Evolutionary conservation across 2,797 vertebrate species (phyloP).

Genomic region (Poeciliopsis infans): DNA sequence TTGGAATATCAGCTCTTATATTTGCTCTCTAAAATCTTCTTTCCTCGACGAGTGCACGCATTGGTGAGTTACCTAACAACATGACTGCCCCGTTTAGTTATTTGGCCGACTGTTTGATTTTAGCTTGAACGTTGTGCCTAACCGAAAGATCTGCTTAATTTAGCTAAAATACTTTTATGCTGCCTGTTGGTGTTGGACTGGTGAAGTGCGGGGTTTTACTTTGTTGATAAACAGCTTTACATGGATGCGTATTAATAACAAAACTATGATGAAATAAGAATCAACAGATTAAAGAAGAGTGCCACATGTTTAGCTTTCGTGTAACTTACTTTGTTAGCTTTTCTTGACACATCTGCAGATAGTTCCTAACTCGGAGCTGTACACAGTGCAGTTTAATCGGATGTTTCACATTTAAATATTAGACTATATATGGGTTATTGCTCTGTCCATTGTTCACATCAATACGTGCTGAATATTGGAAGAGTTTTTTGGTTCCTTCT

Average conservation of each 20-base stretch:
- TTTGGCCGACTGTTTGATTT: background rate
- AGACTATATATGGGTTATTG: background rate
- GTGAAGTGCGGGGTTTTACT: background rate
- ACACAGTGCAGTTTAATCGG: background rate
- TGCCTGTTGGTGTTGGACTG: background rate
- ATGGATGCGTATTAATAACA: background rate
- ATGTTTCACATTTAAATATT: slow-evolving; percentile 16
- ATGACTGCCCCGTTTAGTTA: background rate
- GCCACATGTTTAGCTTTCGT: background rate
- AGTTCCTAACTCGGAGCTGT: too few species aligned
- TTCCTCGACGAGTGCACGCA: rapidly evolving
- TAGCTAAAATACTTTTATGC: background rate
- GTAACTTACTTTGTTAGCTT: background rate
- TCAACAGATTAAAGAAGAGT: background rate
- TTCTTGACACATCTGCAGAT: background rate
- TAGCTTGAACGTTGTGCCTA: slow-evolving; percentile 1
- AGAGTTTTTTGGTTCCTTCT: background rate
- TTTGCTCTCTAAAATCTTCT: rapidly evolving
- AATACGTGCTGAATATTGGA: background rate
- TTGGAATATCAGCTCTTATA: rapidly evolving
- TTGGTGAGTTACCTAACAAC: slow-evolving; percentile 48
- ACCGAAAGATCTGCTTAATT: slow-evolving; percentile 15
- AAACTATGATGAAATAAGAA: background rate
- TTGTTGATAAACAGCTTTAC: background rate
- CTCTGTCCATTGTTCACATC: background rate